Base-by-base conservation (phyloP, 2,888 invertebrate genomes). In the Patella caerulea region DNA sequence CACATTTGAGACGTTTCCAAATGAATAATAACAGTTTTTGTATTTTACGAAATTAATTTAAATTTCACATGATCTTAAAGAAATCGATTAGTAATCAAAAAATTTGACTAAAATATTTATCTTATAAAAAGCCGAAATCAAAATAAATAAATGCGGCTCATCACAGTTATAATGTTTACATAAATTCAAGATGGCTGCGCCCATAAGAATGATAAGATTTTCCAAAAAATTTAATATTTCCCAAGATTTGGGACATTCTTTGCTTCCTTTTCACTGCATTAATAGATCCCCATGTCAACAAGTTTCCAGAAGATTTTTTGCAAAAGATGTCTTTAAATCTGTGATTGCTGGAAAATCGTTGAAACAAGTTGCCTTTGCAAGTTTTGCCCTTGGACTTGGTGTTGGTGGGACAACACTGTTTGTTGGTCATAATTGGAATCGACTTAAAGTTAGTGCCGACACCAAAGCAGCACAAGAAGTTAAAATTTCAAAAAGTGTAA, bases 121-220 rank as follows among this genome's bases (percentile, higher is more conserved):
- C 7, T 1, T 0, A 45, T 7, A 45, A 45, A 45, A 45, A 7
- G 7, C 45, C 7, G 45, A 4, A 45, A 45, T 45, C 45, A 45
- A 45, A 45, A 45, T 45, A 45, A 45, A 45, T 45, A 9, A 19
- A 19, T 65, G 9, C 14, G 19, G 24, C 14, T 19, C 65, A 24
- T 65, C 70, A 70, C 70, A 71, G 56, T 52, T 74, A 71, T n/a
- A 34, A 34, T 70, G 34, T 59, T 77, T 74, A 80, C n/a, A 76
- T 77, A 82, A 81, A 65, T 65, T 75, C 75, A 85, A 82, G 52
- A 85, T 85, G 85, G 83, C 85, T 76, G 84, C 84, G 79, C 83
- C 85, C 83, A 82, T 74, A 45, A 76, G 76, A 53, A 45, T 77
- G 52, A 17, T 45, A 81, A 77, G 59, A 70, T 73, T 72, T 80